These are phyloP conservation scores for Dendropsophus ebraccatus DNA, from an alignment of 2,113 vertebrate genomes.

Conservation along the genomic window DNA sequence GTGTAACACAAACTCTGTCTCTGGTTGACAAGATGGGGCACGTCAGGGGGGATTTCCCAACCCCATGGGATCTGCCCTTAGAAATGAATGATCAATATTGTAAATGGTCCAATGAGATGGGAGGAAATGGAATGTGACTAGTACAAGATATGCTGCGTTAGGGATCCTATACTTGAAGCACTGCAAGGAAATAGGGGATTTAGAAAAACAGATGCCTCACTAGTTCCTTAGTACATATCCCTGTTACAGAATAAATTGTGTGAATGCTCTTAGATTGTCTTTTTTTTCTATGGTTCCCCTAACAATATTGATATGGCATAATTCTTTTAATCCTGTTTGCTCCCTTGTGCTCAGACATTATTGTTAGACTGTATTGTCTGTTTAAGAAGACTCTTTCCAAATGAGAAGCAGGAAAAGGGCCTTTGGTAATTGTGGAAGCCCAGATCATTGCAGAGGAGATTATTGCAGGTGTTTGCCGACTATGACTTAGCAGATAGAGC, in stretches of 20 bases:
- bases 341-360: not conserved
- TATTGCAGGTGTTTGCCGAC: constrained; percentile 36
- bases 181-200: not conserved
- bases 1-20: constrained; percentile 23
- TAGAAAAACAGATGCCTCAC: not conserved
- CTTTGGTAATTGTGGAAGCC: constrained; percentile 12
- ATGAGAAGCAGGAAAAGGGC: not conserved
- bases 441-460: not conserved
- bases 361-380: constrained; percentile 30
- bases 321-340: not conserved
- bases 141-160: constrained; percentile 35
- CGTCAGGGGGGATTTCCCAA: not conserved
- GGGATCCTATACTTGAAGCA: constrained; percentile 3
- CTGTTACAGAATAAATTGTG: constrained; percentile 8
- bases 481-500: constrained; percentile 9
- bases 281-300: not conserved
- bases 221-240: not conserved
- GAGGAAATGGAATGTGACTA: constrained; percentile 44
- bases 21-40: constrained; percentile 3
- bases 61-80: constrained; percentile 4
- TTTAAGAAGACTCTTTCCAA: constrained; percentile 29
- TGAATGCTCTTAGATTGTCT: not conserved
- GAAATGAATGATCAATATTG: constrained; percentile 39
- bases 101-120: constrained; percentile 12
- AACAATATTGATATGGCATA: not conserved